Base-by-base conservation (phyloP, 2,113 vertebrate genomes). In the Pionites leucogaster region DNA sequence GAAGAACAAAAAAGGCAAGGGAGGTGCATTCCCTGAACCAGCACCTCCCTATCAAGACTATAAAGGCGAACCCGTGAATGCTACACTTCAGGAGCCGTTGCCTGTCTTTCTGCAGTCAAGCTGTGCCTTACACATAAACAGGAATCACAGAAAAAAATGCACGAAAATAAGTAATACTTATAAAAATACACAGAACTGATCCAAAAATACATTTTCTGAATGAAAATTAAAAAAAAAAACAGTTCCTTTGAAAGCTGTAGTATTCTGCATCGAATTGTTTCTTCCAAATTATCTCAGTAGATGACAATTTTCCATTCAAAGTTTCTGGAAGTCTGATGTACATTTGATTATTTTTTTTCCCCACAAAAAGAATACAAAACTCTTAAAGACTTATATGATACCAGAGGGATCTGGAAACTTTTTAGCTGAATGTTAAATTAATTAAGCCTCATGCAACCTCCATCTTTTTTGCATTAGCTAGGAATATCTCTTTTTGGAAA, bases 131-230 rank as follows among this genome's bases (percentile, higher is more conserved):
- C 11, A 37, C 2, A 9, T 22, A 27, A 72, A 80, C 11, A 59
- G 17, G 44, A 82, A 69, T 20, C 1, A 1, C 14, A 35, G 12
- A 0, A 12, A 69, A 79, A 79, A 69, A n/a, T 0, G 0, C 27
- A 79, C 2, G 6, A 75, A 57, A 81, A 31, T 25, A 85, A 64
- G 9, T 28, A 89, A 82, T 33, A 47, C 7, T n/a, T 59, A 17
- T 2, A 55, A 71, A 81, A 75, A 44, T 17, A 57, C 17, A 53
- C 22, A 82, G 17, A 79, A 79, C 19, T 0, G 1, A 71, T 28
- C 2, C 0, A 55, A 78, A 76, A 49, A 53, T 5, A 41, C 8
- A 24, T 55, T 70, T 81, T 65, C 67, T 83, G 33, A 72, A 70
- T 24, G 17, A 24, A 77, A 72, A 50, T 28, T n/a, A 5, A 17